Evolutionary conservation across 2,113 vertebrate genomes (phyloP).

Genomic region (Epinephelus lanceolatus): DNA sequence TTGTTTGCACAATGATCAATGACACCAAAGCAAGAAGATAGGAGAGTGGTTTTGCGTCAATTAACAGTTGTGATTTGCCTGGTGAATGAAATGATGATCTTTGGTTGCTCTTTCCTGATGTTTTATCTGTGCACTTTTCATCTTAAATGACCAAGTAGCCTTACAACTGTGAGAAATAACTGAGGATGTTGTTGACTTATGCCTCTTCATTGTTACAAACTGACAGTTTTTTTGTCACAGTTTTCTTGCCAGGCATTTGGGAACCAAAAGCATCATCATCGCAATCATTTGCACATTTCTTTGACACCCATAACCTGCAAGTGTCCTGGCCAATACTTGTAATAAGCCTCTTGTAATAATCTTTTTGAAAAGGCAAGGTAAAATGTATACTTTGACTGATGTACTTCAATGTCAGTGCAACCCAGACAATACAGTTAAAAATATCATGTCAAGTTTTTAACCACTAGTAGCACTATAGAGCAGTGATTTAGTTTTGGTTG

Average conservation of each 20-base stretch:
- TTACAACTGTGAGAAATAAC: too few relatives aligned
- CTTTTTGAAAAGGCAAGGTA: too few relatives aligned
- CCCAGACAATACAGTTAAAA: background rate
- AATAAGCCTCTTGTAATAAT: too few relatives aligned
- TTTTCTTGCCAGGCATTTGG: too few relatives aligned
- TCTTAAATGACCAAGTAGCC: background rate
- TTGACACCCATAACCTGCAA: too few relatives aligned
- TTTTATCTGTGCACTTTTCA: constrained; percentile 1
- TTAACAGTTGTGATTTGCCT: background rate
- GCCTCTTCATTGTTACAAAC: too few relatives aligned
- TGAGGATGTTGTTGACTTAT: too few relatives aligned
- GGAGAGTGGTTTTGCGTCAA: constrained; percentile 3
- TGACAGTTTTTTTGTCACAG: too few relatives aligned
- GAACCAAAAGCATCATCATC: too few relatives aligned
- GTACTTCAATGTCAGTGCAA: background rate
- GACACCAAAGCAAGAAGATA: background rate
- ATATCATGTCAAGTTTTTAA: background rate
- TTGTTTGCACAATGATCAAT: background rate
- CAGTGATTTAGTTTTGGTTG: background rate
- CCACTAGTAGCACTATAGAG: background rate
- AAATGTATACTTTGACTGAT: too few relatives aligned
- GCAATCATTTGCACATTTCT: too few relatives aligned
- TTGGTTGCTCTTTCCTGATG: background rate
- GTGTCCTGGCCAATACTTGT: too few relatives aligned
- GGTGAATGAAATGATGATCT: background rate